phyloP scores from a whole-genome alignment of 2,797 vertebrate species.

The Girardinus metallicus region DNA sequence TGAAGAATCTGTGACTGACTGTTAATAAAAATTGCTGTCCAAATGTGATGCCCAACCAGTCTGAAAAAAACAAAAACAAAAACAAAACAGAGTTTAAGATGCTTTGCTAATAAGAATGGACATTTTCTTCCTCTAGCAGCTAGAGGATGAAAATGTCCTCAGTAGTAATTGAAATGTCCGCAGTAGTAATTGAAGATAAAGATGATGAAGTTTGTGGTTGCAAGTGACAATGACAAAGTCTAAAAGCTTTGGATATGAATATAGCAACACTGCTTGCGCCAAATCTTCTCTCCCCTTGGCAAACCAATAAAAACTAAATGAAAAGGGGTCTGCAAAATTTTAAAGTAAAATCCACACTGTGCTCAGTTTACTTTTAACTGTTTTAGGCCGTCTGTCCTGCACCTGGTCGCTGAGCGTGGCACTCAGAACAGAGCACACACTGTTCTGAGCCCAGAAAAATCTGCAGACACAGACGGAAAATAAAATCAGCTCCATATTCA shows the following conservation, averaged over 20 bases:
- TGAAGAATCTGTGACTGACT: not conserved
- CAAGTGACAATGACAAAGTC: not conserved
- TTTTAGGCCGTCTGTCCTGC: constrained; percentile 72
- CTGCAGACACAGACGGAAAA: constrained; percentile 75
- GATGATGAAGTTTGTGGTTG: not conserved
- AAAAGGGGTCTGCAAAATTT: constrained; percentile 34
- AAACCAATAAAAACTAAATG: constrained; percentile 47
- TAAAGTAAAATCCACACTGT: constrained; percentile 57
- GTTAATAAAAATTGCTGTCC: not conserved
- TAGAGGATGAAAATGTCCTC: too few species aligned
- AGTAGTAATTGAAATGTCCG: not conserved
- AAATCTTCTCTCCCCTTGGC: constrained; percentile 37
- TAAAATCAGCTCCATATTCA: constrained; percentile 77
- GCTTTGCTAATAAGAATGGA: not conserved
- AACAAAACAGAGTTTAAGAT: not conserved
- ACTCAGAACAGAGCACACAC: constrained; percentile 67
- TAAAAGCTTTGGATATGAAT: not conserved
- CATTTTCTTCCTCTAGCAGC: not conserved
- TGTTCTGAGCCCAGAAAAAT: constrained; percentile 72
- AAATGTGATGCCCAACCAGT: not conserved
- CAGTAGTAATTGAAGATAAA: not conserved
- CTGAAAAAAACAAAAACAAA: not conserved
- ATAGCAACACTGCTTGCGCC: not conserved
- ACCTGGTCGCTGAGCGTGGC: constrained; percentile 71
- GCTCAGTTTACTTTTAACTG: constrained; percentile 73